Base-by-base conservation (phyloP, 2,113 vertebrate genomes). In the Lampris incognitus region DNA sequence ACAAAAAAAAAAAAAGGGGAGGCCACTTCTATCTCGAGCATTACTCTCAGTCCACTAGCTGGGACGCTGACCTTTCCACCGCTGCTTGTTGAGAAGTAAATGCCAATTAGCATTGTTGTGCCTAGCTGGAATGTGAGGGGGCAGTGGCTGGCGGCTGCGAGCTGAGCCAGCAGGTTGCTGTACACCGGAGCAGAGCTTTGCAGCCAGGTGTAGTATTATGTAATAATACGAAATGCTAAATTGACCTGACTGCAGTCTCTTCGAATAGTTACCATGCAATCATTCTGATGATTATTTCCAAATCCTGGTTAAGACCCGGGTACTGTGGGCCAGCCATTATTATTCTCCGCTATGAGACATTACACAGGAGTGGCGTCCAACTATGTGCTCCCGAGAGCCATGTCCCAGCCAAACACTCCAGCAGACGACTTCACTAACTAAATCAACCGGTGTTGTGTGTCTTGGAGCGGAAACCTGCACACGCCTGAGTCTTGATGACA, bases 31-130 rank as follows among this genome's bases (percentile, higher is more conserved):
- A 79, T 49, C 48, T 50, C 36, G 0, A n/a, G 38, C 68, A 49
- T 88, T 79, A 66, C 70, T 65, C 52, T 79, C 57, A 51, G 40
- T 66, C 72, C 11, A 39, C 67, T 49, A 64, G 61, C 68, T 6
- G 65, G 57, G 56, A 58, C 6, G 51, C 65, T 86, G 84, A 79
- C 85, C 87, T 91, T 84, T 86, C 61, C 36, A 10, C 7, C 49
- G 6, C 44, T 1, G 67, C 38, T 69, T 63, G 54, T 49, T 66
- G 57, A 71, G 73, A 60, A 60, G 65, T 71, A 72, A 83, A 77
- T 63, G 66, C 10, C n/a, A 68, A 82, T 84, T 76, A 78, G 40
- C n/a, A 2, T 50, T 39, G 78, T 69, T 72, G 69, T 51, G 3
- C 80, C 41, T 58, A 60, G 79, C 78, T 69, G 37, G 84, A 78